Percentiles rank a stretch among this genome's conserved stretches.
These are phyloP conservation scores for Xerus rutilus DNA, from an alignment of 2,797 vertebrate genomes.

Conservation along the genomic window DNA sequence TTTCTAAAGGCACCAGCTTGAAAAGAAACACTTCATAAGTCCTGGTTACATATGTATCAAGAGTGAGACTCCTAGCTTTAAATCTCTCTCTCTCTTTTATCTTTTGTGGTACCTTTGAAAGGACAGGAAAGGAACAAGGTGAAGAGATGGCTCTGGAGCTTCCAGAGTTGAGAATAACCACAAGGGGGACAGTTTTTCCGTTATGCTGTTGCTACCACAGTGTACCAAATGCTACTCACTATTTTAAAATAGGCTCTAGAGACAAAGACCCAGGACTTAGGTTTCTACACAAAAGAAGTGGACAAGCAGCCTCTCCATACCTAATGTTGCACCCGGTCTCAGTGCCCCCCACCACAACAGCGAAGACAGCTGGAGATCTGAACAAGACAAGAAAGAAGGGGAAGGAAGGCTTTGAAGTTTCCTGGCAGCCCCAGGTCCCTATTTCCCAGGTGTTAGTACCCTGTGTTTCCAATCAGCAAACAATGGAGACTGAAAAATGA, in stretches of 20 bases:
- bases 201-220: neutral
- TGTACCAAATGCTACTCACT: neutral
- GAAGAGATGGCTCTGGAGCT: neutral
- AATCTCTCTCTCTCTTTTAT: conserved; percentile 42
- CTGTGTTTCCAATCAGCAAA: conserved; percentile 52
- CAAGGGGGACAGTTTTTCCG: neutral
- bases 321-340: conserved; percentile 11
- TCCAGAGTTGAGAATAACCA: conserved; percentile 11
- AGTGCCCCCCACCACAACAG: neutral
- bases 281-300: conserved; percentile 72
- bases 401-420: conserved; percentile 56
- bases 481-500: conserved; percentile 47
- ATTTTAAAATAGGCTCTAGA: neutral
- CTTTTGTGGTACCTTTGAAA: conserved; percentile 37
- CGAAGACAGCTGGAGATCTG: conserved; percentile 8
- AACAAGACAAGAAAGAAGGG: neutral
- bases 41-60: neutral
- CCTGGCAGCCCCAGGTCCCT: conserved; percentile 1
- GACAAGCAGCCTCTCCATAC: neutral
- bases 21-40: conserved; percentile 18
- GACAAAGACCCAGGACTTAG: conserved; percentile 71
- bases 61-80: conserved; percentile 42
- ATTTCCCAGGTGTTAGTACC: conserved; percentile 68
- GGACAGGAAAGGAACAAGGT: neutral
- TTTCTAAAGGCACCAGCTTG: conserved; percentile 36